Evolutionary conservation across 2,797 vertebrate species (phyloP).

Genomic region (Adelosebastes latens): DNA sequence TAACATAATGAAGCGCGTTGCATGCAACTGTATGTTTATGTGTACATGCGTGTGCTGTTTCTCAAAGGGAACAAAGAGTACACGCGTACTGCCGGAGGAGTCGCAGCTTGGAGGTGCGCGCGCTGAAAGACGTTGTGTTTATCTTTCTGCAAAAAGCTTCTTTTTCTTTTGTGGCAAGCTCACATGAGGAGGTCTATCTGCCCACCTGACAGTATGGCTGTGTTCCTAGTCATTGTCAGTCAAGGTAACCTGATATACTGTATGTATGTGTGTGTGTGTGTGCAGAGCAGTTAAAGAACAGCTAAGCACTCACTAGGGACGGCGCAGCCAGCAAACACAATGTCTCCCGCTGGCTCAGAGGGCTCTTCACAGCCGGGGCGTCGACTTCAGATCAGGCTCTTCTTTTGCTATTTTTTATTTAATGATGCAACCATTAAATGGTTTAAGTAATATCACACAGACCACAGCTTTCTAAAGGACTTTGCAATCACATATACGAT

Average conservation of each 20-base stretch:
- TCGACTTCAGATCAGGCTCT: conserved; percentile 12
- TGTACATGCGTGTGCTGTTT: background rate
- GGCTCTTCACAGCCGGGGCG: conserved; percentile 13
- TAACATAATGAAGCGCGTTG: conserved; percentile 12
- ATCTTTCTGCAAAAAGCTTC: background rate
- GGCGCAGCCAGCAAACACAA: conserved; percentile 12
- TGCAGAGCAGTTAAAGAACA: conserved; percentile 32
- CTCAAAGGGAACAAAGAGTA: background rate
- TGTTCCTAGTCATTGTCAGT: conserved; percentile 38
- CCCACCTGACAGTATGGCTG: background rate
- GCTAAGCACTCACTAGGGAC: conserved; percentile 22
- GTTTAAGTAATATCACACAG: conserved; percentile 14
- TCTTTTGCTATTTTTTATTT: background rate
- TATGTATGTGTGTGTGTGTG: background rate
- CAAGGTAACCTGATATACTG: conserved; percentile 23
- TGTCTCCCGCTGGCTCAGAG: conserved; percentile 17
- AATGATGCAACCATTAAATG: conserved; percentile 47
- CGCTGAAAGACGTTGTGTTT: background rate
- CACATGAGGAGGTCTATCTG: background rate
- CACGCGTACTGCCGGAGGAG: background rate
- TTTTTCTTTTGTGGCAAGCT: background rate
- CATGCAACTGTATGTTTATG: background rate
- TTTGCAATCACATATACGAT: conserved; percentile 3
- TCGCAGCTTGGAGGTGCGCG: background rate
- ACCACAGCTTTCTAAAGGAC: background rate